Conservation (phyloP, 2,797 vertebrate genomes). For the Arctocebus calabarensis region DNA sequence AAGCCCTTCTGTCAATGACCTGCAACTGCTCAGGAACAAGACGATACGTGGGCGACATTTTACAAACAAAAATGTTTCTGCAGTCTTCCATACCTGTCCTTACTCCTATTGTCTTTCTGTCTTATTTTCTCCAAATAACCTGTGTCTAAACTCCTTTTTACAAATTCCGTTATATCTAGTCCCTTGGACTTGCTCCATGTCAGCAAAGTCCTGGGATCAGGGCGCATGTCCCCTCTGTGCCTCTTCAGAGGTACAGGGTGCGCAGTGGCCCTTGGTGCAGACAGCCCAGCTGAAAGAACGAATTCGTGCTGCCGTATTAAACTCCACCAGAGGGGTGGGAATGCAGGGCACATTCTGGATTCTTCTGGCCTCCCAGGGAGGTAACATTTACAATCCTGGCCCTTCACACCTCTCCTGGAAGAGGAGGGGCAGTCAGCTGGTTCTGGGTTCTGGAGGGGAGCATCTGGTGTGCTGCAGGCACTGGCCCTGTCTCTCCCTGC, state of each 20-base stretch:
- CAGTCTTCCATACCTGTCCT: background rate
- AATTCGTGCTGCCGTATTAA: too few relatives aligned
- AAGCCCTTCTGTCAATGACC: background rate
- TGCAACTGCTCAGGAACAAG: background rate
- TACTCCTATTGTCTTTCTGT: background rate
- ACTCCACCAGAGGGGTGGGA: background rate
- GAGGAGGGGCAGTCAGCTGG: too few relatives aligned
- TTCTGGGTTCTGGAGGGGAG: too few relatives aligned
- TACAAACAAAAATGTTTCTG: background rate
- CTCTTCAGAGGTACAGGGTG: too few relatives aligned
- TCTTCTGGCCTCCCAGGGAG: background rate
- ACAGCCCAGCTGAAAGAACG: background rate
- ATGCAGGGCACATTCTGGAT: background rate
- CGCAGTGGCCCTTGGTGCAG: fast-evolving
- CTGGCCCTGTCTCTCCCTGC: too few relatives aligned
- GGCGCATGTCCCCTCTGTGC: too few relatives aligned
- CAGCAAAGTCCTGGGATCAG: too few relatives aligned
- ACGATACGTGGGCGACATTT: background rate
- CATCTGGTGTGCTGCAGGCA: too few relatives aligned
- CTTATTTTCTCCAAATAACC: background rate
- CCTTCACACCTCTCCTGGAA: too few relatives aligned
- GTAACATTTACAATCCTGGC: too few relatives aligned
- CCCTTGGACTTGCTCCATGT: background rate
- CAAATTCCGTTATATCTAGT: too few relatives aligned
- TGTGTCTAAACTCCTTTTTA: background rate